These are phyloP conservation scores for Pyrrhosoma nymphula DNA, from an alignment of 2,888 invertebrate species.

Conservation along the genomic window DNA sequence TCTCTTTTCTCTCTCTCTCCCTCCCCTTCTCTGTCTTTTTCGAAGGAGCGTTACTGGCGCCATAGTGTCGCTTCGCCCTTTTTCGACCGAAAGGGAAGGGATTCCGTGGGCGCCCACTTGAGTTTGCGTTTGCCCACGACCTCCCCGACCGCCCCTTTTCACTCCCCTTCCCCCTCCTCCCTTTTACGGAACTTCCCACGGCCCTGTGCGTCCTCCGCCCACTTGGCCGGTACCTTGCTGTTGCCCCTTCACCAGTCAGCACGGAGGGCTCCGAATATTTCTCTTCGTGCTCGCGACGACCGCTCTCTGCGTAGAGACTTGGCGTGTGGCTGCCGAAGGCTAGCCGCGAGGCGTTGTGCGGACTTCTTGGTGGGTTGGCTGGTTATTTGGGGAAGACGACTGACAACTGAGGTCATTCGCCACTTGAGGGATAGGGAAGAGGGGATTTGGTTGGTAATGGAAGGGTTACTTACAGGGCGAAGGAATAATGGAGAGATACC, in stretches of 20 bases:
- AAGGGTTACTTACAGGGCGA: too few relatives aligned
- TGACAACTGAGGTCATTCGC: too few relatives aligned
- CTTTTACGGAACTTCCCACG: neutral
- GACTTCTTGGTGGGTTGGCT: too few relatives aligned
- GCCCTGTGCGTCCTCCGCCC: neutral
- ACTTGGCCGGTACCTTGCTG: neutral
- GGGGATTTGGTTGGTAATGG: too few relatives aligned
- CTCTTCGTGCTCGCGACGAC: neutral
- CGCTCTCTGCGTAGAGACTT: too few relatives aligned
- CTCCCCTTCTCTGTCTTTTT: neutral
- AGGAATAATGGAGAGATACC: too few relatives aligned
- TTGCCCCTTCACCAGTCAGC: neutral
- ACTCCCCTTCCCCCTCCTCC: neutral
- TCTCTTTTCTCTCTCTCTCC: neutral
- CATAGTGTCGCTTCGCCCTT: constrained; percentile 20
- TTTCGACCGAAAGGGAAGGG: neutral
- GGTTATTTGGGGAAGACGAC: too few relatives aligned
- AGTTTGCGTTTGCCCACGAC: neutral
- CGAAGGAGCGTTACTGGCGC: constrained; percentile 18
- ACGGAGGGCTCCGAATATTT: neutral
- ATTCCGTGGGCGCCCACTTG: constrained; percentile 16
- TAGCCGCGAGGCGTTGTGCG: neutral
- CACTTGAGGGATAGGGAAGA: too few relatives aligned
- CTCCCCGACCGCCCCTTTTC: neutral
- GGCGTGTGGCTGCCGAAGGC: neutral